phyloP scores from a whole-genome alignment of 2,888 invertebrate species.

The Tipula unca region DNA sequence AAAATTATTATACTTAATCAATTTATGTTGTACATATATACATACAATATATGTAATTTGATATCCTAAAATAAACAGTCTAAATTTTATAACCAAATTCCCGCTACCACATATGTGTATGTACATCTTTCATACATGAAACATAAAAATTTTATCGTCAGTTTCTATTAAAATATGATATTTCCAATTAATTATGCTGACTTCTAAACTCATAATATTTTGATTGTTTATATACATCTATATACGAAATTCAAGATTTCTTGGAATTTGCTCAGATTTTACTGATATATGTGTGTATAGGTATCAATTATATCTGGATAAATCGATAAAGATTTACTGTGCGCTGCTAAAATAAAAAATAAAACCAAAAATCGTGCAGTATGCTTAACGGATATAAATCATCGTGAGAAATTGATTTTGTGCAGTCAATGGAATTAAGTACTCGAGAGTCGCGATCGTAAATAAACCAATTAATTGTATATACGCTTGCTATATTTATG shows the following conservation, averaged over 20 bases:
- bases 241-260: neutral
- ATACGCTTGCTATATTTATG: too few relatives aligned
- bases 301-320: neutral
- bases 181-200: neutral
- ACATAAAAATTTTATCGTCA: neutral
- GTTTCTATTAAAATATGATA: neutral
- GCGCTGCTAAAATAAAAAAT: neutral
- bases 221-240: neutral
- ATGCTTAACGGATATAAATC: neutral
- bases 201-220: neutral
- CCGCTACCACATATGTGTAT: neutral
- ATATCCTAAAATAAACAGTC: neutral
- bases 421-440: neutral
- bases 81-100: neutral
- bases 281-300: neutral
- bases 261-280: neutral
- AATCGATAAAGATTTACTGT: too few relatives aligned
- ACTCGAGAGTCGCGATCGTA: neutral
- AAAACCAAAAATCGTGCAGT: neutral
- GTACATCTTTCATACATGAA: too few relatives aligned
- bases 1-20: neutral
- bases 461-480: neutral
- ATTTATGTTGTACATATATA: neutral
- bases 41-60: neutral
- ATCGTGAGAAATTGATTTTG: neutral